Evolutionary conservation across 2,888 invertebrate species (phyloP).

Genomic region (Unio delphinus): DNA sequence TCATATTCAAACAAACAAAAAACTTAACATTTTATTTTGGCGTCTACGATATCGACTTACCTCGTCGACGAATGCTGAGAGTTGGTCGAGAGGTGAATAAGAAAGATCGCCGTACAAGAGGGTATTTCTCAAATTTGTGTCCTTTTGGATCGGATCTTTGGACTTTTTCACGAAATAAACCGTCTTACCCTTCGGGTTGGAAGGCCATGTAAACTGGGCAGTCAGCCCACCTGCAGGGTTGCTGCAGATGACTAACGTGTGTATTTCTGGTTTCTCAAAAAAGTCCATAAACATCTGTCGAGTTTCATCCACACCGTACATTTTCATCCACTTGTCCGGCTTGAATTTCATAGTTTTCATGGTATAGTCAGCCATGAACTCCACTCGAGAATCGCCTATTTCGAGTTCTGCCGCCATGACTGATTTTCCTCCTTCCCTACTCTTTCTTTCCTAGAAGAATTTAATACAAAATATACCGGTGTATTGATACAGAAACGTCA

Average conservation of each 20-base stretch:
- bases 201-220: slow-evolving; percentile 87
- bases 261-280: slow-evolving; percentile 69
- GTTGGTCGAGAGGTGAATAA: slow-evolving; percentile 90
- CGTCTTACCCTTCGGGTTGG: slow-evolving; percentile 77
- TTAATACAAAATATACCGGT: too few relatives aligned
- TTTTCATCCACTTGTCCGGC: slow-evolving; percentile 92
- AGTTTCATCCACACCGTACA: slow-evolving; percentile 74
- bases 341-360: slow-evolving; percentile 84
- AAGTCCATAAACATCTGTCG: slow-evolving; percentile 69
- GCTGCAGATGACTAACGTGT: slow-evolving; percentile 55
- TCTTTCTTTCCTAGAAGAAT: too few relatives aligned
- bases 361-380: slow-evolving; percentile 85
- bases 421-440: too few relatives aligned
- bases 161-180: slow-evolving; percentile 85
- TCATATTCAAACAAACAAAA: too few relatives aligned
- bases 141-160: slow-evolving; percentile 78
- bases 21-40: too few relatives aligned
- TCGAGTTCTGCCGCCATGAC: slow-evolving; percentile 64
- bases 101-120: slow-evolving; percentile 89
- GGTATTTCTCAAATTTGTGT: slow-evolving; percentile 76
- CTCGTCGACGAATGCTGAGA: slow-evolving; percentile 92
- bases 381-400: slow-evolving; percentile 81
- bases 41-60: slow-evolving; percentile 69
- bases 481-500: too few relatives aligned
- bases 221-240: slow-evolving; percentile 75